Conservation (phyloP, 1,140 invertebrate species). For the Reticulitermes speratus region DNA sequence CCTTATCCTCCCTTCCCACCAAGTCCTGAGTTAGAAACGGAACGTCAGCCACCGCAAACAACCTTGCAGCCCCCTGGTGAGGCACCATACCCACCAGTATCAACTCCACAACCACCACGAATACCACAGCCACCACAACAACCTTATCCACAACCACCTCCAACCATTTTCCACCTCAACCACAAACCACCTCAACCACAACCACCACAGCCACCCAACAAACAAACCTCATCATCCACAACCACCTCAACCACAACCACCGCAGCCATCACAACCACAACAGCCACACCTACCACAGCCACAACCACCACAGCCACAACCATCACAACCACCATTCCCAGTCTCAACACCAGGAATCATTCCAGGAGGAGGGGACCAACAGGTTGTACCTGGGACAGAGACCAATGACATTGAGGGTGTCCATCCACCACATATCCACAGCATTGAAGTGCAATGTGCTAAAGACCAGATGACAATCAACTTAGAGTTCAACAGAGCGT, state of each 20-base stretch:
- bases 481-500: conserved; percentile 73
- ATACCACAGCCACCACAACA: no score
- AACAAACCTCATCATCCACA: no score
- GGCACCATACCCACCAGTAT: background rate
- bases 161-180: no score
- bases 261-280: no score
- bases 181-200: no score
- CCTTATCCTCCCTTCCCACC: conserved; percentile 37
- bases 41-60: conserved; percentile 35
- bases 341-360: background rate
- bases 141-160: no score
- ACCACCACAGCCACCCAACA: no score
- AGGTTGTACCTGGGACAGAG: conserved; percentile 31
- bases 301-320: no score
- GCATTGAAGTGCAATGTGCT: conserved; percentile 71
- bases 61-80: conserved; percentile 30
- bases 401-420: conserved; percentile 49
- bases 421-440: conserved; percentile 73
- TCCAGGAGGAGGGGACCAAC: background rate
- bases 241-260: no score
- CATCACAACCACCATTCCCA: no score
- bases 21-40: conserved; percentile 23
- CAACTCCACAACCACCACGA: no score
- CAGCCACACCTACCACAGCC: no score
- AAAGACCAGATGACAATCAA: conserved; percentile 82